Base-by-base conservation (phyloP, 2,888 invertebrate species). In the Macropis europaea region DNA sequence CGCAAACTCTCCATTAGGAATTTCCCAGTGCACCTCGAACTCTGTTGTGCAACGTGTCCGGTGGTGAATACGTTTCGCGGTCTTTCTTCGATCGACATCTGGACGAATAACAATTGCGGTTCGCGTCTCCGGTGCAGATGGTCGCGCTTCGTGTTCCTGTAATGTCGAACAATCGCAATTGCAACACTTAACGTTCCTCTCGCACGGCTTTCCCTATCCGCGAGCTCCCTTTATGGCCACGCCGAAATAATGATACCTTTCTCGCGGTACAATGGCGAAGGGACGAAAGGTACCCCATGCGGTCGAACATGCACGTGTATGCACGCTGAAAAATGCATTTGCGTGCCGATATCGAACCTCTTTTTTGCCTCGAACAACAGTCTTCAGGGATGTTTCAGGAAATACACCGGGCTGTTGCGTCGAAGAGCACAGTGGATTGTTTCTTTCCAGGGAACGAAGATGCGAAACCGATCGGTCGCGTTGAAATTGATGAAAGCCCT, bases 221-320 rank as follows among this genome's bases (percentile, higher is more conserved):
- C 64, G 47, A 56, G 68, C 66, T 63, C 72, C 68, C 76, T 82
- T 83, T 82, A 82, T 81, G 76, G 77, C n/a, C n/a, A n/a, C 68
- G 67, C 81, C 81, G 72, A 79, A 84, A 84, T 87, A 86, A 87
- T 84, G 78, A 84, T 81, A 82, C 81, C 77, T 73, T 81, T 64
- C 79, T 74, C 56, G 54, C 45, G 57, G 56, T 32, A 82, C 76
- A 81, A 83, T 79, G 66, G 78, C 59, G 76, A 75, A 76, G 76
- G 79, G 64, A 73, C 74, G 34, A 78, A 76, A 36, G 38, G 17
- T 56, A 59, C 60, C 67, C 67, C 63, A 52, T 75, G 76, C 66
- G 82, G 74, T 72, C 67, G 40, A 28, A 45, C 11, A 9, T 19
- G 50, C 71, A 52, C 52, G 57, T 11, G 22, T 22, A 42, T 2